Evolutionary conservation across 2,113 vertebrate species (phyloP).

Genomic region (Pelvicachromis taeniatus): DNA sequence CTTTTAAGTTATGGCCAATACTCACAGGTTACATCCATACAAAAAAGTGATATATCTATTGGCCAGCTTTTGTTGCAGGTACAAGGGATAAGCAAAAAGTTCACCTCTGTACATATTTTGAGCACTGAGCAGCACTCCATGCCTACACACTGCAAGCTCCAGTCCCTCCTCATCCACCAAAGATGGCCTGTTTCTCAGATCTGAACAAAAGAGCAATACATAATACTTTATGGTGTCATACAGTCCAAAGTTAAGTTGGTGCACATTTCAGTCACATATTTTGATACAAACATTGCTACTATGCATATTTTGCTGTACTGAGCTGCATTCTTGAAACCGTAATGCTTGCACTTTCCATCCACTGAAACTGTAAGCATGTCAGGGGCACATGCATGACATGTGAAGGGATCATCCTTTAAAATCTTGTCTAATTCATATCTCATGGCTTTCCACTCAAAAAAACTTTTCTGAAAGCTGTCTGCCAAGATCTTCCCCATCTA

Average conservation of each 20-base stretch:
- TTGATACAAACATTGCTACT: too few relatives aligned
- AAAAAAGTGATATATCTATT: not conserved
- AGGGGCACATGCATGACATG: too few relatives aligned
- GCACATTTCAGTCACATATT: too few relatives aligned
- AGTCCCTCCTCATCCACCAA: not conserved
- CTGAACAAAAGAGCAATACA: too few relatives aligned
- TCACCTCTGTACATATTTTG: not conserved
- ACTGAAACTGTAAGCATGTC: too few relatives aligned
- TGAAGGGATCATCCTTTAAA: too few relatives aligned
- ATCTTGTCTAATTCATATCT: not conserved
- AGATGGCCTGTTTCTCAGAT: too few relatives aligned
- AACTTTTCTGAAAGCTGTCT: rapidly evolving
- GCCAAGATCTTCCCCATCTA: not conserved
- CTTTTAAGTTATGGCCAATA: not conserved
- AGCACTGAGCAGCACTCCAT: not conserved
- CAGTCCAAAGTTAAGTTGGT: too few relatives aligned
- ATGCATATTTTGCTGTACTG: too few relatives aligned
- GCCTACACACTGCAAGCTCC: not conserved
- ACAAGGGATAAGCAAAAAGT: not conserved
- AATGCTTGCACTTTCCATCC: too few relatives aligned
- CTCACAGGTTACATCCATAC: not conserved
- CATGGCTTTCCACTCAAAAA: not conserved
- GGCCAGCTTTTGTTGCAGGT: not conserved
- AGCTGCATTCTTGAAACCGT: too few relatives aligned
- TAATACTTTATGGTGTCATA: too few relatives aligned